Conservation (phyloP, 2,113 vertebrate species). For the Cochlearius cochlearius region DNA sequence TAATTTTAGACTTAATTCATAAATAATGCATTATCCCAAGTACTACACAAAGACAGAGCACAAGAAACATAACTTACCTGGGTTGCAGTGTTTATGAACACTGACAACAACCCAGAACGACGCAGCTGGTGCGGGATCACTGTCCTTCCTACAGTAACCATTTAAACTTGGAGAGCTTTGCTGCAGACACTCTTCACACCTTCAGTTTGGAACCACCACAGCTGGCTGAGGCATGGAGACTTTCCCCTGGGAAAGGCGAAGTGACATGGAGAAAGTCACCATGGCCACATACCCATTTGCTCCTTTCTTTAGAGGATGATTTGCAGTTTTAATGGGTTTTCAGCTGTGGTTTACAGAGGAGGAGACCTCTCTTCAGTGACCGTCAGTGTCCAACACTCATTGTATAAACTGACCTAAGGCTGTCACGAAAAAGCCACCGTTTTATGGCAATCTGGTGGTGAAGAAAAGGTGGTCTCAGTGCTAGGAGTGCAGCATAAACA, state of each 20-base stretch:
- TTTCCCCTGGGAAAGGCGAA: not conserved
- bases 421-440: not conserved
- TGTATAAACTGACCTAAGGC: not conserved
- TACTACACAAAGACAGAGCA: not conserved
- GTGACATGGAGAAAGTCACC: not conserved
- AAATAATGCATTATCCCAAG: not conserved
- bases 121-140: not conserved
- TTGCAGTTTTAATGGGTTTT: not conserved
- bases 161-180: not conserved
- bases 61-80: not conserved
- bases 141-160: not conserved
- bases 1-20: not conserved
- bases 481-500: not conserved
- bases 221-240: not conserved
- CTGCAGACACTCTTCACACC: not conserved
- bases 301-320: not conserved
- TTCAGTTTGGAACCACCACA: not conserved
- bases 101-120: not conserved
- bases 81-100: not conserved
- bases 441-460: not conserved
- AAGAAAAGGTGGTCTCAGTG: too few species aligned
- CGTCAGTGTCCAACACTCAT: not conserved
- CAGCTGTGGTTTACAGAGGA: not conserved
- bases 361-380: not conserved
- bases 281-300: not conserved